Evolutionary conservation across 23 tunicate genomes (phyloP).

Genomic region (Trididemnum miniatum): DNA sequence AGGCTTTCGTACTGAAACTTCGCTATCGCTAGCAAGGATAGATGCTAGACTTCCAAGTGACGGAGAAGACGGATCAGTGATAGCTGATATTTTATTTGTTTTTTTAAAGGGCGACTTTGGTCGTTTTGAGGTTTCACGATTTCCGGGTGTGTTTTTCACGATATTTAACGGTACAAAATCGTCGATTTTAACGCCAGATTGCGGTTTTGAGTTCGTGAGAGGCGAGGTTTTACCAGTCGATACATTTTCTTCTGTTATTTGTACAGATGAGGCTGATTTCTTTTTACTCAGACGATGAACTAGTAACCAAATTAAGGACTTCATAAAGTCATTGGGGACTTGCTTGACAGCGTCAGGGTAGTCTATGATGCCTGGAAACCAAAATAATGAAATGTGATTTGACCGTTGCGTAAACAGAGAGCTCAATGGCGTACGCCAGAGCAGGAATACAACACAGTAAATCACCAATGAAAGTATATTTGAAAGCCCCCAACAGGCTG

Average conservation of each 20-base stretch:
- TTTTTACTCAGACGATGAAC: slow-evolving; percentile 29
- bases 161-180: neutral
- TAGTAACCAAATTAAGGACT: slow-evolving; percentile 51
- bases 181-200: neutral
- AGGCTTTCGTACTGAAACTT: neutral
- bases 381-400: no score
- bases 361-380: slow-evolving; percentile 76
- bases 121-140: neutral
- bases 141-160: neutral
- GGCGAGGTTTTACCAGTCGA: neutral
- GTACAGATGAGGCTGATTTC: neutral
- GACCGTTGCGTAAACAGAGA: no score
- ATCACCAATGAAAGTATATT: no score
- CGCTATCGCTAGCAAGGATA: slow-evolving; percentile 36
- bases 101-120: neutral
- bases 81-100: neutral
- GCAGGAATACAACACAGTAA: no score
- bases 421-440: no score
- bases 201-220: neutral
- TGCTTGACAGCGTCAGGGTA: slow-evolving; percentile 54
- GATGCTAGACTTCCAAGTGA: slow-evolving; percentile 39
- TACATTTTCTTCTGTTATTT: neutral
- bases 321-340: slow-evolving; percentile 45
- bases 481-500: no score
- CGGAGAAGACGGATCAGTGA: neutral